phyloP scores from a whole-genome alignment of 2,113 vertebrate genomes.

The Zosterops hypoxanthus region DNA sequence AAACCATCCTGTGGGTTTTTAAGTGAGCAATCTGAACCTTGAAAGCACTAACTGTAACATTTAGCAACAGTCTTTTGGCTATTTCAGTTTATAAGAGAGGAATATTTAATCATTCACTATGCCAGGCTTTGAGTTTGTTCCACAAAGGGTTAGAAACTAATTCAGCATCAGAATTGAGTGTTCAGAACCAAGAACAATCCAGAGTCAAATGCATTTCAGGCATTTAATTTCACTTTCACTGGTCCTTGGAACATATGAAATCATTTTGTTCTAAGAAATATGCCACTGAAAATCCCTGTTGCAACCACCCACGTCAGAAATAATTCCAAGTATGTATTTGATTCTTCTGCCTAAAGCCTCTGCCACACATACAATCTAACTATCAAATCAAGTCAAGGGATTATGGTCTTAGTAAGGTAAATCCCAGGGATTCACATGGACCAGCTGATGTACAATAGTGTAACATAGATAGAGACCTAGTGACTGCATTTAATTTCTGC shows the following conservation, averaged over 20 bases:
- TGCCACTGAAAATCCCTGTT: constrained; percentile 22
- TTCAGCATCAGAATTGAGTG: not conserved
- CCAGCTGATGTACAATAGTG: not conserved
- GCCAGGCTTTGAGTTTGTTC: not conserved
- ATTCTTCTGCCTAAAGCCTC: constrained; percentile 45
- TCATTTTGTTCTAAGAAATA: constrained; percentile 5
- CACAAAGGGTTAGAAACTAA: not conserved
- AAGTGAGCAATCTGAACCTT: not conserved
- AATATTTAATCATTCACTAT: not conserved
- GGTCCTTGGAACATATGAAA: constrained; percentile 1
- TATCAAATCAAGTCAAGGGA: constrained; percentile 58
- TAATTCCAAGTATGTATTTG: constrained; percentile 54
- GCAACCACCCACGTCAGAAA: constrained; percentile 31
- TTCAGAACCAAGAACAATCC: not conserved
- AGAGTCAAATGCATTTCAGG: not conserved
- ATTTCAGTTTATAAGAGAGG: not conserved
- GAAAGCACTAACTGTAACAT: not conserved
- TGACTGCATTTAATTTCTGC: not conserved
- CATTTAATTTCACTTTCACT: constrained; percentile 40
- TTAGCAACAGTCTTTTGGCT: not conserved
- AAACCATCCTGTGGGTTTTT: not conserved
- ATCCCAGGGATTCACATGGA: constrained; percentile 28
- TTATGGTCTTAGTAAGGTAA: constrained; percentile 57
- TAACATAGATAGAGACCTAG: not conserved
- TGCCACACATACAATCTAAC: constrained; percentile 46